Conservation (phyloP, 1,140 invertebrate species). For the Coelopa frigida region DNA sequence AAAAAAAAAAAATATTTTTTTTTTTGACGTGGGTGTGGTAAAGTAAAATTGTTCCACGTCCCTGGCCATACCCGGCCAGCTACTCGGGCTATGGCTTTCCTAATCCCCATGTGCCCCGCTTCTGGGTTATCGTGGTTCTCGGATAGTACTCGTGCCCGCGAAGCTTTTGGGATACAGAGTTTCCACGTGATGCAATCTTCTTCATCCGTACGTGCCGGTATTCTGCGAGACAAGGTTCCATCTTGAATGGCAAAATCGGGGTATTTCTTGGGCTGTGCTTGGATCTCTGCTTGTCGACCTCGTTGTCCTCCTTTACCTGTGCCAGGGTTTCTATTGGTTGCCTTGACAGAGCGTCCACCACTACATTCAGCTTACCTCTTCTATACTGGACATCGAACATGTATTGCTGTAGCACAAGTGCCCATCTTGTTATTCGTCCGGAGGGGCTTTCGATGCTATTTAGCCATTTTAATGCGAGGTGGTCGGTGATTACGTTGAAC, state of each 20-base stretch:
- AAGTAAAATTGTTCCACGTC: too few species aligned
- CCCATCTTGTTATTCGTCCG: constrained; percentile 17
- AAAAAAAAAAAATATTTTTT: too few species aligned
- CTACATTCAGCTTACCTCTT: constrained; percentile 18
- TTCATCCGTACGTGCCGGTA: neutral
- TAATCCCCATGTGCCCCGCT: neutral
- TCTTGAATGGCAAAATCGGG: constrained; percentile 1
- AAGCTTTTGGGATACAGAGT: neutral
- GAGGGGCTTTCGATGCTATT: constrained; percentile 28
- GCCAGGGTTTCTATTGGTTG: neutral
- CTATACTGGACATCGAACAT: constrained; percentile 19
- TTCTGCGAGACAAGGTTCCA: neutral
- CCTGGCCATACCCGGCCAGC: constrained; percentile 1
- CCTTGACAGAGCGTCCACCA: constrained; percentile 22
- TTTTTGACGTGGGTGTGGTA: too few species aligned
- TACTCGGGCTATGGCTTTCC: neutral
- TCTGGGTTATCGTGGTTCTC: constrained; percentile 3
- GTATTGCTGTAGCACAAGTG: constrained; percentile 19
- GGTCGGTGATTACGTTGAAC: constrained; percentile 11
- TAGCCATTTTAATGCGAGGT: constrained; percentile 43
- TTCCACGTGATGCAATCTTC: neutral
- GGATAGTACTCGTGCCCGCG: neutral
- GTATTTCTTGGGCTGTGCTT: neutral
- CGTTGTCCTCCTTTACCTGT: neutral
- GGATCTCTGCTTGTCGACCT: neutral